Base-by-base conservation (phyloP, 2,888 invertebrate genomes). In the Sarcophaga rosellei region DNA sequence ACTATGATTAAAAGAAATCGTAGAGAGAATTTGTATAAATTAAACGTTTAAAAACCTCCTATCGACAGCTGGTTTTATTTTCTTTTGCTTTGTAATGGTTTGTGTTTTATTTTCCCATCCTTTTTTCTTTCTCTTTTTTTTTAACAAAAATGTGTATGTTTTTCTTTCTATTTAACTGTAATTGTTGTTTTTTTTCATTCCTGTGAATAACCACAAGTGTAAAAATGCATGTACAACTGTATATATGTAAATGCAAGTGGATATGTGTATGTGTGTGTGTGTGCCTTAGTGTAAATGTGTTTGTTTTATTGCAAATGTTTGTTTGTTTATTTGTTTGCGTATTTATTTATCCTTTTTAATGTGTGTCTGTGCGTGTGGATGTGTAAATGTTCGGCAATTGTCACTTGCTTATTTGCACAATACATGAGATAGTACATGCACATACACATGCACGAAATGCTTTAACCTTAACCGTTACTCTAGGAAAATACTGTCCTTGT, bases 351-450 rank as follows among this genome's bases (percentile, higher is more conserved):
- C 68, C 70, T 81, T 82, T 73, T 87, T 35, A 35, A 35, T 35
- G 6, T 35, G 35, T 35, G 35, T 35, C 35, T 35, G 35, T 35
- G 10, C 5, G 17, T 88, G 88, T 88, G 87, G 86, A 86, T 89
- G 88, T 87, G 87, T 82, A 88, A 89, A 89, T 88, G 81, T 87
- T 76, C 68, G 80, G 70, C 83, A 80, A 86, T 83, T 83, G 80
- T 83, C 86, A 83, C 82, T 80, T 73, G 73, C 76, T 62, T 72
- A 80, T 85, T 81, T 81, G 63, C 68, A 81, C 81, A 81, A 69
- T 53, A 79, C 57, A 79, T 35, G 35, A 70, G 75, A 47, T 70
- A 70, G 47, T 84, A 61, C 76, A 65, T 25, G 57, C 59, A 61
- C 35, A 35, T 45, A 63, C 59, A 65, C 65, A 66, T 17, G 63